Evolutionary conservation across 1,140 invertebrate genomes (phyloP).

Genomic region (Prorops nasuta): DNA sequence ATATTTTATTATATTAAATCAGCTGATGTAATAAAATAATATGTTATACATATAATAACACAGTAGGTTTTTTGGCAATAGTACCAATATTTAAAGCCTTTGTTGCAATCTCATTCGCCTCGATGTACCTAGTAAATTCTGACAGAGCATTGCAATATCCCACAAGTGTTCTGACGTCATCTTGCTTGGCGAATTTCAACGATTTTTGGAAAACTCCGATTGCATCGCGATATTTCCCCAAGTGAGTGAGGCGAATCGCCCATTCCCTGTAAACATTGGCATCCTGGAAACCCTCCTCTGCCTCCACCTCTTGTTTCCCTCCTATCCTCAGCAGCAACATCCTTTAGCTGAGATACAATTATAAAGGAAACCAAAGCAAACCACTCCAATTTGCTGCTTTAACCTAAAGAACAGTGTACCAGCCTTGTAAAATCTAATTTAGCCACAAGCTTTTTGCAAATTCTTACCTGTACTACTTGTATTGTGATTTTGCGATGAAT

Average conservation of each 20-base stretch:
- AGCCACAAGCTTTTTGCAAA: too few species aligned
- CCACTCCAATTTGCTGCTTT: too few species aligned
- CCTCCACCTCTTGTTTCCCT: slow-evolving; percentile 1
- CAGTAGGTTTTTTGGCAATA: too few species aligned
- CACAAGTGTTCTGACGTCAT: slow-evolving; percentile 34
- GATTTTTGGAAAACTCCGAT: slow-evolving; percentile 36
- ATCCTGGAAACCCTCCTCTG: slow-evolving; percentile 23
- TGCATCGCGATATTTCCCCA: slow-evolving; percentile 20
- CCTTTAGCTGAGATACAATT: too few species aligned
- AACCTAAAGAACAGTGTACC: too few species aligned
- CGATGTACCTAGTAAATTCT: slow-evolving; percentile 24
- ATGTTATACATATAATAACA: too few species aligned
- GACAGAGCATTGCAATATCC: slow-evolving; percentile 28
- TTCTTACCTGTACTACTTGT: too few species aligned
- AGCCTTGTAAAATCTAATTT: too few species aligned
- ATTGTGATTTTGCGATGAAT: too few species aligned
- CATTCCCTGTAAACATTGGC: slow-evolving; percentile 40
- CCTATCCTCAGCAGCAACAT: slow-evolving; percentile 8
- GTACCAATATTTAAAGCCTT: slow-evolving; percentile 38
- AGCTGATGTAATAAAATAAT: too few species aligned
- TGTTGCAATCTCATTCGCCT: slow-evolving; percentile 25
- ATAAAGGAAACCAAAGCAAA: too few species aligned
- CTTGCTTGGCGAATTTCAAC: slow-evolving; percentile 12
- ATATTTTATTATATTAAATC: neutral
- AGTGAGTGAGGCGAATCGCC: slow-evolving; percentile 29